Conservation (phyloP, 1,140 invertebrate genomes). For the Drosophila lini region DNA sequence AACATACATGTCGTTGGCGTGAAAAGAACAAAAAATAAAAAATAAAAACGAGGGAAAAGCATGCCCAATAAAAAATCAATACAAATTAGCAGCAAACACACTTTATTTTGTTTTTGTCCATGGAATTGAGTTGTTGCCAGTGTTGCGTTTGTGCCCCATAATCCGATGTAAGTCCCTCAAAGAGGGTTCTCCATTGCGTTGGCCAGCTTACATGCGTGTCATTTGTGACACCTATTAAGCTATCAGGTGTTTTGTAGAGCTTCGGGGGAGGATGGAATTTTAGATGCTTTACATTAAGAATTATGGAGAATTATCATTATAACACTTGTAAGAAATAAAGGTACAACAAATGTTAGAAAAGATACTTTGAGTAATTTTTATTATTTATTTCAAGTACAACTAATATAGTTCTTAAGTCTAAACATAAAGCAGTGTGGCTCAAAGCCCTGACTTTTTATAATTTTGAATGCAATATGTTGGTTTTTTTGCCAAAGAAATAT, state of each 20-base stretch:
- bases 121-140: constrained; percentile 20
- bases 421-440: too few species aligned
- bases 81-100: constrained; percentile 64
- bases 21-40: background rate
- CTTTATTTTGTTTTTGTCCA: constrained; percentile 16
- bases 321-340: too few species aligned
- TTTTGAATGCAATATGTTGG: too few species aligned
- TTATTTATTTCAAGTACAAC: background rate
- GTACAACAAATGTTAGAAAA: background rate
- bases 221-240: constrained; percentile 30
- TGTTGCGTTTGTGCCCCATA: constrained; percentile 34
- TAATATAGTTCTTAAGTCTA: background rate
- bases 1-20: constrained; percentile 24
- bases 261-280: background rate
- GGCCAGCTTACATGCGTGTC: constrained; percentile 9
- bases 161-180: constrained; percentile 29
- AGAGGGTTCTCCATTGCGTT: constrained; percentile 7
- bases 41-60: constrained; percentile 13
- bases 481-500: too few species aligned
- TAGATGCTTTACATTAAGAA: background rate
- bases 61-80: constrained; percentile 66
- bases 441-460: too few species aligned
- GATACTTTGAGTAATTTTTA: background rate
- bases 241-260: constrained; percentile 13
- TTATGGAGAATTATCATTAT: background rate